phyloP scores from a whole-genome alignment of 2,113 vertebrate species.

The Myrmophylax atrothorax region DNA sequence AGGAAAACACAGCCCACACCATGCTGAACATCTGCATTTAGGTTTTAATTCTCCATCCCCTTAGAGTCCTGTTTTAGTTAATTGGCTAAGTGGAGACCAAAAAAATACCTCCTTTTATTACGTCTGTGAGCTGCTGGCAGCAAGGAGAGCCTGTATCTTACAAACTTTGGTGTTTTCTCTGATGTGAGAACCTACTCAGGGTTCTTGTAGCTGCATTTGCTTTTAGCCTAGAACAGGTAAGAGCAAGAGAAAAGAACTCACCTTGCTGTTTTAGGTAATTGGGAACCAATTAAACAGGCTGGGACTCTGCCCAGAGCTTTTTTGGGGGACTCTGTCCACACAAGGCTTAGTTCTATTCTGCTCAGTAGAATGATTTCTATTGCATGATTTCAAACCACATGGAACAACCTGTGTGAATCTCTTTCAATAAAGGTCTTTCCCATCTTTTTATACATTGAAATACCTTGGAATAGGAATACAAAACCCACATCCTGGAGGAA shows the following conservation, averaged over 20 bases:
- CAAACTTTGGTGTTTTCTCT: not conserved
- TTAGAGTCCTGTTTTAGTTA: not conserved
- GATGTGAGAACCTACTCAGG: not conserved
- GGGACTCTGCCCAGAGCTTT: not conserved
- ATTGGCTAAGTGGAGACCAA: not conserved
- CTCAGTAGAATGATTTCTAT: not conserved
- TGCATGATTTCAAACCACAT: not conserved
- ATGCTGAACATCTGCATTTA: not conserved
- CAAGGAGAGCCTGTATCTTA: not conserved
- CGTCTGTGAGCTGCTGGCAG: not conserved
- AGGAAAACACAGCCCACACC: not conserved
- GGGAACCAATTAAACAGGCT: not conserved
- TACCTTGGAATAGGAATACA: not conserved
- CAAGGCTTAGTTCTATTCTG: not conserved
- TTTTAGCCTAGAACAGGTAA: not conserved
- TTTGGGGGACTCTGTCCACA: fast-evolving
- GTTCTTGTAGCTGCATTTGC: not conserved
- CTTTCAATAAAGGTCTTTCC: not conserved
- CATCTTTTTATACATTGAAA: not conserved
- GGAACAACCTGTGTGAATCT: not conserved
- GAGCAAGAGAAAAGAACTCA: not conserved
- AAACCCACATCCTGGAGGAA: not conserved
- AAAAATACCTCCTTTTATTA: not conserved
- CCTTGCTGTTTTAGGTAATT: not conserved
- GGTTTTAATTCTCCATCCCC: not conserved